Evolutionary conservation across 2,113 vertebrate genomes (phyloP), one percentile per base, ranked within the genome.

Genomic region (Galbula dea): DNA sequence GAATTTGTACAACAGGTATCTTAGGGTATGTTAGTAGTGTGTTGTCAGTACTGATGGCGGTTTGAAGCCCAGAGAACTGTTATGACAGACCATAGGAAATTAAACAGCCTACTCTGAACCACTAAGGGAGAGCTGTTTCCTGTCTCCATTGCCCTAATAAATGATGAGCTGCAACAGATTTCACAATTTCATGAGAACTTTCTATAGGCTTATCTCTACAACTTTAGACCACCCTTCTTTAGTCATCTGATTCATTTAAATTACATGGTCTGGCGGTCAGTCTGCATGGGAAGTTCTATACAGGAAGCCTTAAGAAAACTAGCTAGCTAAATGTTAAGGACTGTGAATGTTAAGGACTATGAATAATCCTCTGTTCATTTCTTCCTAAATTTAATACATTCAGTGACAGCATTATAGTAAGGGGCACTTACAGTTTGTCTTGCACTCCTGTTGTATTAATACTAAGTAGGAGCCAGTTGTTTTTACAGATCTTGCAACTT

Each of bases 401-500:
- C 59, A 83, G 16, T 74, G 30, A 29, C 32, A 87, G 41, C n/a
- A n/a, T 87, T 78, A 65, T 76, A 67, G 26, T 41, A 86, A 71
- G 24, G 36, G 21, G 39, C 37, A 66, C 10, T 82, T 87, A 58
- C 0, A 0, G 29, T 79, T 95, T 94, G n/a, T 41, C 19, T 91
- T 80, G 9, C 7, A 9, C 16, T 68, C 0, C 2, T 85, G 37
- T 78, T 78, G 41, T 43, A 75, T 62, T 84, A 76, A 66, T 82
- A 80, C 71, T 69, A 89, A 66, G 82, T 59, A 88, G 51, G 59
- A 95, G 72, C n/a, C 65, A 51, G 51, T 66, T n/a, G 4, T 49
- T 91, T 89, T 89, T 93, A 91, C 89, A 89, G 55, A 24, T 77
- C 79, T 73, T 93, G 82, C 34, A 89, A 83, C 75, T 89, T 94